These are phyloP conservation scores for Podarcis raffonei DNA, from an alignment of 2,113 vertebrate genomes.

Conservation along the genomic window DNA sequence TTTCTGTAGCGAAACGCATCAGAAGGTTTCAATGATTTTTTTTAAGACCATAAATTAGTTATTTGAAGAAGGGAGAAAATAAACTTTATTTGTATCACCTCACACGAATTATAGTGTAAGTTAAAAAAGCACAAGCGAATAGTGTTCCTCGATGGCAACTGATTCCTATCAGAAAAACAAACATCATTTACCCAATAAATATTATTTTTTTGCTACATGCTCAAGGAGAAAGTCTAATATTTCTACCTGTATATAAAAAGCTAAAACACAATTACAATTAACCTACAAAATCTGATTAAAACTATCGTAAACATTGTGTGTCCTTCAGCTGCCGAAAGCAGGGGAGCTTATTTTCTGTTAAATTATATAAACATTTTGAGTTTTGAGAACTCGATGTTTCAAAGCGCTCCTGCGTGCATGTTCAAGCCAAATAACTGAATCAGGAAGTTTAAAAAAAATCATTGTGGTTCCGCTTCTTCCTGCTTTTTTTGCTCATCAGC, in stretches of 20 bases:
- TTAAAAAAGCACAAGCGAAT: background rate
- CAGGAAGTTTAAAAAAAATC: slow-evolving; percentile 61
- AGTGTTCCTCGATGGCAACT: background rate
- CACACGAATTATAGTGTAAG: slow-evolving; percentile 2
- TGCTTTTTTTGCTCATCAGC: slow-evolving; percentile 68
- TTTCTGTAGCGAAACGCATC: slow-evolving; percentile 22
- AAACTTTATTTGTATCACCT: slow-evolving; percentile 60
- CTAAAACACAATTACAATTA: background rate
- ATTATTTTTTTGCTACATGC: background rate
- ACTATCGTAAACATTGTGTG: slow-evolving; percentile 24
- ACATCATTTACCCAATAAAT: background rate
- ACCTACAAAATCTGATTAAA: background rate
- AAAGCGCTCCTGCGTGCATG: background rate
- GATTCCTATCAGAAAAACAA: slow-evolving; percentile 21
- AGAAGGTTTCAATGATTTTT: slow-evolving; percentile 53
- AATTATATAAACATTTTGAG: slow-evolving; percentile 33
- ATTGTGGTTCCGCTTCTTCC: slow-evolving; percentile 64
- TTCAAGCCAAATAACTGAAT: slow-evolving; percentile 56
- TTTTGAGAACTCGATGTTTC: slow-evolving; percentile 53
- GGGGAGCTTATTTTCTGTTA: slow-evolving; percentile 35
- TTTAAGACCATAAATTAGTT: slow-evolving; percentile 52
- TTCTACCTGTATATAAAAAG: background rate
- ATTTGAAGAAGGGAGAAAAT: slow-evolving; percentile 48
- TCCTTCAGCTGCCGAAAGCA: slow-evolving; percentile 43
- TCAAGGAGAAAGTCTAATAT: background rate